phyloP scores from a whole-genome alignment of 2,113 vertebrate species.

The Ia io region DNA sequence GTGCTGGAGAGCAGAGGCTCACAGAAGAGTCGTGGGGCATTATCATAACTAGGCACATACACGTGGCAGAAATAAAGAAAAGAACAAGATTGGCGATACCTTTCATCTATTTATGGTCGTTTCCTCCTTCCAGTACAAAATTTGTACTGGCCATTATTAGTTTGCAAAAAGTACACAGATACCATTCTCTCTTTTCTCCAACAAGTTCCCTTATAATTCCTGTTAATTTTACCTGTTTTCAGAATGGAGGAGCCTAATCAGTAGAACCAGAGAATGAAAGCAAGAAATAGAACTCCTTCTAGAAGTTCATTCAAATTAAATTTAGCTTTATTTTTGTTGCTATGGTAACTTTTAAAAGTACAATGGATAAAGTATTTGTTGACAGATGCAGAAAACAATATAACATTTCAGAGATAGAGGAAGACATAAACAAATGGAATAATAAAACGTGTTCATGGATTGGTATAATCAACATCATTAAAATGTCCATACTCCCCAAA shows the following conservation, averaged over 20 bases:
- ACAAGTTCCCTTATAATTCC: neutral
- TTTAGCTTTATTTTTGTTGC: neutral
- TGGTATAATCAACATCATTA: no score
- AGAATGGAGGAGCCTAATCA: neutral
- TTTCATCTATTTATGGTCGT: neutral
- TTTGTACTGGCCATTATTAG: neutral
- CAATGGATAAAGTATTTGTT: neutral
- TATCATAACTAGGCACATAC: neutral
- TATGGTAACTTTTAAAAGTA: neutral
- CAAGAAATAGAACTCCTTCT: neutral
- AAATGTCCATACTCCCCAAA: no score
- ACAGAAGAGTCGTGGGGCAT: neutral
- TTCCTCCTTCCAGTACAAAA: neutral
- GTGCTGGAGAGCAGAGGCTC: neutral
- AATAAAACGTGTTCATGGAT: no score
- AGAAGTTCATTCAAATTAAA: slow-evolving; percentile 28
- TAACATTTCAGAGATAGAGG: neutral
- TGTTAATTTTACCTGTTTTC: neutral
- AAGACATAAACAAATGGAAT: no score
- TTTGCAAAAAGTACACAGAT: neutral
- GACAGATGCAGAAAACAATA: neutral
- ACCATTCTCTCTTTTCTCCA: neutral
- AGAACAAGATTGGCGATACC: neutral
- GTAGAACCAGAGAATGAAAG: slow-evolving; percentile 14
- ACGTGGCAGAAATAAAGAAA: neutral